Evolutionary conservation across 2,797 vertebrate genomes (phyloP), one percentile per base, ranked within the genome.

Genomic region (Cheirogaleus major): DNA sequence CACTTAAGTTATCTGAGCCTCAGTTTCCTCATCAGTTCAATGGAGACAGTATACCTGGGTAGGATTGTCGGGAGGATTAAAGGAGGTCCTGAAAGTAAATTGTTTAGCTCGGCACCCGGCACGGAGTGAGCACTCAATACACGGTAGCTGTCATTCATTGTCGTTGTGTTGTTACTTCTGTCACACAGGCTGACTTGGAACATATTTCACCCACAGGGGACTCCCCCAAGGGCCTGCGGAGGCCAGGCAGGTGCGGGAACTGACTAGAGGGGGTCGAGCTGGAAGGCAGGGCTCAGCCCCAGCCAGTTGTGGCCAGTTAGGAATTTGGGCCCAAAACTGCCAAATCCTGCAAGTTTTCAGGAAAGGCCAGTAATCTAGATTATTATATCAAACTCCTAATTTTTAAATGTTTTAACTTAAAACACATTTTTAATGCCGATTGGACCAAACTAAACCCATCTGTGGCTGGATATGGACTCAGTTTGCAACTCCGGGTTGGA

Each of bases 361-460:
- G 89, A 95, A 41, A 83, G 89, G 27, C 30, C 55, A 12, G 76
- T 48, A 75, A 61, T 95, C 50, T 76, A 80, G 55, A 82, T 92
- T 93, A 41, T 87, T 84, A 70, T 80, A 48, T 76, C 48, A 92
- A 87, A 92, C 72, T 59, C 61, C 63, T 48, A 78, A 23, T 88
- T 94, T 92, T 88, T 70, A 85, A 86, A 80, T 41, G 11, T 88
- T 96, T 82, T 97, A 89, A 94, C 65, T 95, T 92, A 70, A 94
- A 97, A 95, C 83, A 95, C 59, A 65, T 92, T 95, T 92, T 84
- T 75, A 84, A 84, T 93, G 92, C 41, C 87, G 75, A 93, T 45
- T 89, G 80, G 80, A 17, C 59, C 92, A 96, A 75, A 89, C 45
- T 25, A 85, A 95, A 81, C 76, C 72, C 55, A 90, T 59, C 84